Evolutionary conservation across 2,113 vertebrate species (phyloP).

Genomic region (Saguinus imperator): DNA sequence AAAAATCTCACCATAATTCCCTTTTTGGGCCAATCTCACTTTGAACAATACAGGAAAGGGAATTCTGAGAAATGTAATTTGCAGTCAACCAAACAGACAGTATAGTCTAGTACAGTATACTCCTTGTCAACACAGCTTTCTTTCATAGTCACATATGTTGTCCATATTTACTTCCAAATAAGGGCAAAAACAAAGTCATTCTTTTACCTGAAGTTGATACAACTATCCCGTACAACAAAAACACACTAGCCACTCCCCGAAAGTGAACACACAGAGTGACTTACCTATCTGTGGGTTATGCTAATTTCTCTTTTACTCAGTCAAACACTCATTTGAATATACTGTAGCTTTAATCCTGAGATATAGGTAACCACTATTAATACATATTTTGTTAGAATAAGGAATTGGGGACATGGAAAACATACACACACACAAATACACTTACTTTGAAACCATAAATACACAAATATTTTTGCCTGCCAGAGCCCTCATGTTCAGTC

Average conservation of each 20-base stretch:
- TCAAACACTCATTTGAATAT: neutral
- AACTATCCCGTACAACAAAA: neutral
- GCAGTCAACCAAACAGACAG: neutral
- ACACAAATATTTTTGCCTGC: neutral
- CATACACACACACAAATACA: neutral
- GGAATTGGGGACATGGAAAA: neutral
- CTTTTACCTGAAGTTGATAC: neutral
- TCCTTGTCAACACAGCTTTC: neutral
- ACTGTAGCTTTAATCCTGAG: neutral
- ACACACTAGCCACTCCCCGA: neutral
- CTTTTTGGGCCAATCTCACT: neutral
- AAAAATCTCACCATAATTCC: neutral
- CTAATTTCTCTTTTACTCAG: neutral
- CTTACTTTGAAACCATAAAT: neutral
- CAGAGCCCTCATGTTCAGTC: neutral
- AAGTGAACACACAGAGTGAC: neutral
- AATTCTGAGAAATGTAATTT: neutral
- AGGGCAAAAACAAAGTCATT: neutral
- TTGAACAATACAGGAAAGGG: neutral
- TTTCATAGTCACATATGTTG: neutral
- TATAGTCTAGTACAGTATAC: neutral
- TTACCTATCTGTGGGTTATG: neutral
- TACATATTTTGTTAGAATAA: neutral
- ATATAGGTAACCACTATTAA: neutral
- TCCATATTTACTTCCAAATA: neutral